A percentile compares a stretch with the other conserved stretches of the same genome.
Conservation (phyloP, 1,140 invertebrate genomes). For the Ceratosolen fusciceps region DNA sequence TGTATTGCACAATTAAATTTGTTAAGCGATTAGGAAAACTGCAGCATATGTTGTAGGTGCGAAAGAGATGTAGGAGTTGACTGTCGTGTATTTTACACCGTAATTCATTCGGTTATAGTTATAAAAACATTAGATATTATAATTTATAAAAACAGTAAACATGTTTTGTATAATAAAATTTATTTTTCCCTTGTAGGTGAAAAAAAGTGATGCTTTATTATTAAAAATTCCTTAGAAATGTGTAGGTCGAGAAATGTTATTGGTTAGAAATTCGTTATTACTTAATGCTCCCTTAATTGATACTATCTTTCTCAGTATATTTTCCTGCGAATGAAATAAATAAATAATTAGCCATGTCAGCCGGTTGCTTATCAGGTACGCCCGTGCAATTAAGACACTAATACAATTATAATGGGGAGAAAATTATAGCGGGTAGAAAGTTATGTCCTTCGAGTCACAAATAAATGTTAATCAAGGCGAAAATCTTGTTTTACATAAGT, state of each 20-base stretch:
- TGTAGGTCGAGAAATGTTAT: too few relatives aligned
- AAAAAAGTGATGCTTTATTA: too few relatives aligned
- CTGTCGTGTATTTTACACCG: not conserved
- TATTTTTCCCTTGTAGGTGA: too few relatives aligned
- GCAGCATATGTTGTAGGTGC: not conserved
- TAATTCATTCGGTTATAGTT: not conserved
- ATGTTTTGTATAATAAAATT: too few relatives aligned
- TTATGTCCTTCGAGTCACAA: not conserved
- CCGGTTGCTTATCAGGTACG: not conserved
- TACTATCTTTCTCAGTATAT: not conserved
- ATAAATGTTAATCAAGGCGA: not conserved
- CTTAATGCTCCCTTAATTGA: not conserved
- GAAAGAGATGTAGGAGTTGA: slow-evolving; percentile 1
- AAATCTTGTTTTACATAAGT: not conserved
- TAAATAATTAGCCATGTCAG: not conserved
- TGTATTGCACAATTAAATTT: slow-evolving; percentile 20
- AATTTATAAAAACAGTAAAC: not conserved
- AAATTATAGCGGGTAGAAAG: not conserved
- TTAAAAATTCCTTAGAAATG: too few relatives aligned
- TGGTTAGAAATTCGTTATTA: too few relatives aligned
- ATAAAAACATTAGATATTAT: not conserved
- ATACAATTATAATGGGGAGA: not conserved
- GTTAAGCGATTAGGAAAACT: not conserved
- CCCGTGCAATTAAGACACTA: not conserved
- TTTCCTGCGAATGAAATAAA: not conserved